Conservation (phyloP, 2,113 vertebrate genomes). For the Bagarius yarrelli region DNA sequence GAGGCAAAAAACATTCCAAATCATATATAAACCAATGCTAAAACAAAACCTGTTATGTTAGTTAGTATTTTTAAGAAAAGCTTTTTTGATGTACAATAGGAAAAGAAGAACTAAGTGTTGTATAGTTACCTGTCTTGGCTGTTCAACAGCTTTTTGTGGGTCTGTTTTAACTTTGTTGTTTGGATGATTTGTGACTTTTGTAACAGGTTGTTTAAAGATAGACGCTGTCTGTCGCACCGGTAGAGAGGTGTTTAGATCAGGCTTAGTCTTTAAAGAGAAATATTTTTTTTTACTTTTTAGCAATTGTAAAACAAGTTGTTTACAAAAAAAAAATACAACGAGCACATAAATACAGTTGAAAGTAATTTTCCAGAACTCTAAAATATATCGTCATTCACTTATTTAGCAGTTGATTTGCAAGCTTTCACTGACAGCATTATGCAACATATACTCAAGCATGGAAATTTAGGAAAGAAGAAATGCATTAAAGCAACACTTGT, state of each 20-base stretch:
- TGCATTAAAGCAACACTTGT: not conserved
- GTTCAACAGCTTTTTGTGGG: conserved; percentile 91
- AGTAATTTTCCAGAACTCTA: not conserved
- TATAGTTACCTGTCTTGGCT: conserved; percentile 84
- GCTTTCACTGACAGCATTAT: not conserved
- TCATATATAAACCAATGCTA: not conserved
- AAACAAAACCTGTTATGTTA: not conserved
- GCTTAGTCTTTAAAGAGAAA: conserved; percentile 76
- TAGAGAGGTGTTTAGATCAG: conserved; percentile 91
- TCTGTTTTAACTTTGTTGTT: conserved; percentile 96
- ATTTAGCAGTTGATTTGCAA: too few relatives aligned
- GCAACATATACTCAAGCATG: not conserved
- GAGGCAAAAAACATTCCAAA: not conserved
- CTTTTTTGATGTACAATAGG: not conserved
- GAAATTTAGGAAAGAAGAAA: not conserved
- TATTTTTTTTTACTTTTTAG: not conserved
- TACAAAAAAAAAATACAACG: too few relatives aligned
- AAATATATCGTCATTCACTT: not conserved
- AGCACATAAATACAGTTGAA: not conserved
- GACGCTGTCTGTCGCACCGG: conserved; percentile 94
- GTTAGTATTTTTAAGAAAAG: too few relatives aligned
- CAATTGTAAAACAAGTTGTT: too few relatives aligned
- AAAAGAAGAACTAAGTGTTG: not conserved
- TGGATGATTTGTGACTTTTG: conserved; percentile 97
- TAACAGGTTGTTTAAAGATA: conserved; percentile 96